phyloP scores from a whole-genome alignment of 2,113 vertebrate genomes.

The Nyctereutes procyonoides region DNA sequence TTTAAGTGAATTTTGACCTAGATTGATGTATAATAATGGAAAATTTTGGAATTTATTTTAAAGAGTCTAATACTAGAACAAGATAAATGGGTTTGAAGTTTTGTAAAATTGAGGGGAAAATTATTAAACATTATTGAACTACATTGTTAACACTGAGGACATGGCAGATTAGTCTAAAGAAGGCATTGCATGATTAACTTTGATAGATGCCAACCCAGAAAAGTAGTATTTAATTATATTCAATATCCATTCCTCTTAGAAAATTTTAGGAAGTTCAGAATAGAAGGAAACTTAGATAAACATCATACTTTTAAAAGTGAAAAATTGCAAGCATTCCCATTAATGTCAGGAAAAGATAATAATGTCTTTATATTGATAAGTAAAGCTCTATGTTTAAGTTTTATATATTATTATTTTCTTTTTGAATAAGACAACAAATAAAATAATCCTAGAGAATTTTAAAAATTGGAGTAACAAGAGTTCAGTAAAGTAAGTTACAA shows the following conservation, averaged over 20 bases:
- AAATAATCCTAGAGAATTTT: neutral
- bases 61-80: neutral
- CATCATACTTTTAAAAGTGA: neutral
- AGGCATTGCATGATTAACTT: neutral
- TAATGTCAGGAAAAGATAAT: neutral
- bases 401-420: neutral
- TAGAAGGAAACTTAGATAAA: slow-evolving; percentile 6
- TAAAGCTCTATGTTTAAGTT: neutral
- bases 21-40: neutral
- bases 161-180: neutral
- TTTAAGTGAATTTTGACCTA: slow-evolving; percentile 27
- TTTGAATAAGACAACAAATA: neutral
- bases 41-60: neutral
- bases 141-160: neutral
- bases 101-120: neutral
- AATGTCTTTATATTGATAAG: neutral
- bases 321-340: neutral
- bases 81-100: slow-evolving; percentile 15
- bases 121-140: slow-evolving; percentile 26
- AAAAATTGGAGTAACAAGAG: neutral
- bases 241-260: neutral
- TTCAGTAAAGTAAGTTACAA: slow-evolving; percentile 9
- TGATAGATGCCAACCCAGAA: neutral
- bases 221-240: neutral
- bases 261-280: slow-evolving; percentile 40